phyloP scores from a whole-genome alignment of 2,797 vertebrate genomes.

The Percopsis omiscomaycus region DNA sequence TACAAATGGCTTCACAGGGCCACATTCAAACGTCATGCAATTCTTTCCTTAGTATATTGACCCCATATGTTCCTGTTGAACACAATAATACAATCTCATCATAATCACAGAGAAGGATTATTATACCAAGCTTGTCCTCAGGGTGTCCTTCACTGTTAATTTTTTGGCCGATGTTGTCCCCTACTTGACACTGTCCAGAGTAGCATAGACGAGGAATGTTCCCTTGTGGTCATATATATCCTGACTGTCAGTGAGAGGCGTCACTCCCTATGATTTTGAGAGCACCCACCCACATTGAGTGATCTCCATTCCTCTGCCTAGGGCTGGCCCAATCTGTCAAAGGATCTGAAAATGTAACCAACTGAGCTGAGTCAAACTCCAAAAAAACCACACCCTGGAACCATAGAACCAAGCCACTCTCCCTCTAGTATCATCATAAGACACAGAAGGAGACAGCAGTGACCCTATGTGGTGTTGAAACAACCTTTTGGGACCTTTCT shows the following conservation, averaged over 20 bases:
- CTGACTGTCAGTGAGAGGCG: conserved; percentile 43
- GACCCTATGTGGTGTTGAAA: no score
- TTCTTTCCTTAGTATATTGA: neutral
- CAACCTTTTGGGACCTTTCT: no score
- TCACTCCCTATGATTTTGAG: conserved; percentile 58
- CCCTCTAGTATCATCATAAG: conserved; percentile 25
- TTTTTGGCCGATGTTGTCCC: conserved; percentile 35
- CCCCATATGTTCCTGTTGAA: neutral
- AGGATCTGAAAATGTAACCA: conserved; percentile 47
- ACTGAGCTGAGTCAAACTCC: conserved; percentile 45
- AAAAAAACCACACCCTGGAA: conserved; percentile 54
- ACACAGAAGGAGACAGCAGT: conserved; percentile 5
- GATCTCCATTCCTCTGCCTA: conserved; percentile 56
- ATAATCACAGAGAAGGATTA: conserved; percentile 21
- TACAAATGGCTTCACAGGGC: no score
- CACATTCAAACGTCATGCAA: neutral
- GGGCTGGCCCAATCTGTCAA: conserved; percentile 28
- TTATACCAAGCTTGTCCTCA: conserved; percentile 30
- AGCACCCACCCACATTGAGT: conserved; percentile 40
- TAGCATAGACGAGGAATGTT: conserved; percentile 52
- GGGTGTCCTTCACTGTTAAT: conserved; percentile 37
- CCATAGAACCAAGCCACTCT: conserved; percentile 37
- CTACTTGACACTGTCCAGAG: conserved; percentile 64
- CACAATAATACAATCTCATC: conserved; percentile 19
- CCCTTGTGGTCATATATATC: conserved; percentile 40